Percentiles rank a stretch among this genome's conserved stretches.
phyloP scores from a whole-genome alignment of 2,113 vertebrate genomes.

The Aegithalos caudatus region DNA sequence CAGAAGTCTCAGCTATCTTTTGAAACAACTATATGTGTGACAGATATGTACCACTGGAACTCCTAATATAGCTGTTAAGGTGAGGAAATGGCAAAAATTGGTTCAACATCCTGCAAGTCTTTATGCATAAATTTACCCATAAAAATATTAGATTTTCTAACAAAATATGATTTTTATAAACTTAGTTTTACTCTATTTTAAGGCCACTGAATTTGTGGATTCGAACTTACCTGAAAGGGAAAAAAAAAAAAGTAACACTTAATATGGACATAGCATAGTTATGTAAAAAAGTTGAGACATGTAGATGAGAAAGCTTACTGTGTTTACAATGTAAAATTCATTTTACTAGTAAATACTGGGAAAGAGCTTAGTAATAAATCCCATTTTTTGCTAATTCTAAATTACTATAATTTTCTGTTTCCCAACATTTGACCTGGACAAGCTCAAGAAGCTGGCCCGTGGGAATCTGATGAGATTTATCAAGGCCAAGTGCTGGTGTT shows the following conservation, averaged over 20 bases:
- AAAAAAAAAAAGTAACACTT: background rate
- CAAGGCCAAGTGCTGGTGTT: background rate
- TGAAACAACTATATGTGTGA: background rate
- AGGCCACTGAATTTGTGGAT: background rate
- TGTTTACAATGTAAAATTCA: background rate
- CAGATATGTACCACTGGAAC: background rate
- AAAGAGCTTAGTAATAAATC: background rate
- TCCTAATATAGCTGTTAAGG: background rate
- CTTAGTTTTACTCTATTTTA: background rate
- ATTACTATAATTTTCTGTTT: background rate
- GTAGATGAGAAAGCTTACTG: background rate
- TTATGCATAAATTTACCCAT: background rate
- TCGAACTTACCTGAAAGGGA: background rate
- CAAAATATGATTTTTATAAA: background rate
- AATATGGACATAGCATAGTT: background rate
- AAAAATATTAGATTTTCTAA: background rate
- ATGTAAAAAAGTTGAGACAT: background rate
- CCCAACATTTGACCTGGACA: background rate
- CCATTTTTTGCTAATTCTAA: background rate
- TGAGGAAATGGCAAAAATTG: background rate
- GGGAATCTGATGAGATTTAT: background rate
- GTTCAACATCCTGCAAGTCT: background rate
- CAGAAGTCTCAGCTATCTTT: slow-evolving; percentile 39
- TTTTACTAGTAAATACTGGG: background rate
- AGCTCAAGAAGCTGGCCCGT: background rate